Percentiles rank a stretch among this genome's conserved stretches.
Conservation (phyloP, 2,113 vertebrate species). For the Rhinichthys klamathensis region DNA sequence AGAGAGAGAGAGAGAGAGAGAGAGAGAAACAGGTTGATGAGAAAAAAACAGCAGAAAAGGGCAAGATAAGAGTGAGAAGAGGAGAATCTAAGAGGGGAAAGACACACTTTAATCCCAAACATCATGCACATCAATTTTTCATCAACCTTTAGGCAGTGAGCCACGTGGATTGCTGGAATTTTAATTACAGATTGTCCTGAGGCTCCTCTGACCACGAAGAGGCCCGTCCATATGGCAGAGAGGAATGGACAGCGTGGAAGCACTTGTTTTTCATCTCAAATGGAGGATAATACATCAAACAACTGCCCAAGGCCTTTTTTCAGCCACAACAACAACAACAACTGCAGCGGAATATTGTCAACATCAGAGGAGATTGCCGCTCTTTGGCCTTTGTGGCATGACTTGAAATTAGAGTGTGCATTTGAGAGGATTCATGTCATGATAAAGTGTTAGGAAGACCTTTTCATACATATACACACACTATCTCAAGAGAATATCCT, state of each 20-base stretch:
- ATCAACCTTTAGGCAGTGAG: constrained; percentile 57
- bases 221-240: constrained; percentile 41
- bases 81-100: constrained; percentile 41
- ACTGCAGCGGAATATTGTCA: constrained; percentile 32
- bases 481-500: neutral
- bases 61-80: constrained; percentile 28
- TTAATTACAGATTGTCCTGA: constrained; percentile 62
- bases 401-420: constrained; percentile 23
- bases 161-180: constrained; percentile 59
- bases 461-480: constrained; percentile 18
- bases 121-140: constrained; percentile 62
- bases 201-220: constrained; percentile 48
- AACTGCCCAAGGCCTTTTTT: constrained; percentile 36
- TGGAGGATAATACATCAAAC: constrained; percentile 49
- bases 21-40: neutral
- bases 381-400: constrained; percentile 36
- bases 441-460: constrained; percentile 5
- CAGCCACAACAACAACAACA: constrained; percentile 38
- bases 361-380: constrained; percentile 33
- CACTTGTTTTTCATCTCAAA: constrained; percentile 56
- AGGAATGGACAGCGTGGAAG: constrained; percentile 24
- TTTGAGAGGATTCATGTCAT: neutral
- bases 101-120: constrained; percentile 53
- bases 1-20: neutral
- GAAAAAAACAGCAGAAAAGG: neutral